Evolutionary conservation across 2,113 vertebrate species (phyloP).

Genomic region (Ammodytes marinus): DNA sequence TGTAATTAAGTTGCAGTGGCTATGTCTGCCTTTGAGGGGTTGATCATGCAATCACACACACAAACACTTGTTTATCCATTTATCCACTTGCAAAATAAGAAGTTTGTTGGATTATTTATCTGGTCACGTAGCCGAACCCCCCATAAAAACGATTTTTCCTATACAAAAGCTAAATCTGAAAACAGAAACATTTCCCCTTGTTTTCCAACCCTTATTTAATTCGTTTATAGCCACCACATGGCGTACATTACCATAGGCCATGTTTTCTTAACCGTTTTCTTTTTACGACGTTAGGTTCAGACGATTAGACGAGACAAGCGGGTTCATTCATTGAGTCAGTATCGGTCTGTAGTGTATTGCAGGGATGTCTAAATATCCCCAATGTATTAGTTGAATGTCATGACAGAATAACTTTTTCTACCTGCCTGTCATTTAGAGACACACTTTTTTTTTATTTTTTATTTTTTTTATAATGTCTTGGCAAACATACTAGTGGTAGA

Average conservation of each 20-base stretch:
- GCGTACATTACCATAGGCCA: background rate
- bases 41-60: background rate
- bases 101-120: slow-evolving; percentile 12
- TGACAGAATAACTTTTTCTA: background rate
- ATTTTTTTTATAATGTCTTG: background rate
- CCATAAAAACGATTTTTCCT: background rate
- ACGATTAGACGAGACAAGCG: background rate
- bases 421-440: background rate
- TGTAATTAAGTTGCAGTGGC: slow-evolving; percentile 38
- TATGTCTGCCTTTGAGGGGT: slow-evolving; percentile 21
- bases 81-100: background rate
- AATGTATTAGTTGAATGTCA: background rate
- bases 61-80: background rate
- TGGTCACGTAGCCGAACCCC: slow-evolving; percentile 12
- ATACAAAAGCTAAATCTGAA: background rate
- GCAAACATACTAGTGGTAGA: background rate
- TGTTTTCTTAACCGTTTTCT: no score
- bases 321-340: background rate
- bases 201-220: slow-evolving; percentile 2
- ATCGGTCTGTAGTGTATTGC: background rate
- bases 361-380: background rate
- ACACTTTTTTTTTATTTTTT: background rate
- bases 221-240: slow-evolving; percentile 9
- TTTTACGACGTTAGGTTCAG: background rate
- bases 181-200: background rate